Evolutionary conservation across 2,113 vertebrate species (phyloP).

Genomic region (Colistium nudipinnis): DNA sequence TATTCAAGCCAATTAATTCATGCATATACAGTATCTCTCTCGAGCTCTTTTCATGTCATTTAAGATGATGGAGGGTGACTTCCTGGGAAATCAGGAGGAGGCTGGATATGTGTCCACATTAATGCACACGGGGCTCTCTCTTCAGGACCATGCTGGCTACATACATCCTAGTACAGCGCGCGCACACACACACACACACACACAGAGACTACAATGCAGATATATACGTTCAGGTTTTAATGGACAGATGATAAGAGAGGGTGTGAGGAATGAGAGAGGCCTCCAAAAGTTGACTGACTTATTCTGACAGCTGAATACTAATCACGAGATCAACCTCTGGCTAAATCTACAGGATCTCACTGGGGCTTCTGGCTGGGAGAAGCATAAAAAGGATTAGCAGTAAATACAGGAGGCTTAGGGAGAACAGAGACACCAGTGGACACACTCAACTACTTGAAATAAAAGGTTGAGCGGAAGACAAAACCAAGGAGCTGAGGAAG

Average conservation of each 20-base stretch:
- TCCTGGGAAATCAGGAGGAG: slow-evolving; percentile 76
- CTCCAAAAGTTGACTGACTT: slow-evolving; percentile 79
- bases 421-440: slow-evolving; percentile 77
- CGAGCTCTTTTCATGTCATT: slow-evolving; percentile 75
- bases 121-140: slow-evolving; percentile 73
- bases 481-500: slow-evolving; percentile 18
- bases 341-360: slow-evolving; percentile 82
- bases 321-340: slow-evolving; percentile 84
- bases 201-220: slow-evolving; percentile 35
- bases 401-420: slow-evolving; percentile 81
- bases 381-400: slow-evolving; percentile 82
- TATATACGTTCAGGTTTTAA: slow-evolving; percentile 72
- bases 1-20: slow-evolving; percentile 85
- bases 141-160: slow-evolving; percentile 52
- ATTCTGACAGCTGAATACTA: slow-evolving; percentile 84
- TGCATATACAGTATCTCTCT: slow-evolving; percentile 82
- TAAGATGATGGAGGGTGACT: slow-evolving; percentile 75
- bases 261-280: slow-evolving; percentile 56
- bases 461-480: slow-evolving; percentile 71
- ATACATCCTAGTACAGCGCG: slow-evolving; percentile 55
- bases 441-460: slow-evolving; percentile 72
- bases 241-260: slow-evolving; percentile 55
- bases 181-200: slow-evolving; percentile 21
- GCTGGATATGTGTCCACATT: slow-evolving; percentile 69
- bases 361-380: slow-evolving; percentile 77